phyloP scores from a whole-genome alignment of 2,888 invertebrate genomes.

The Megalurothrips usitatus region DNA sequence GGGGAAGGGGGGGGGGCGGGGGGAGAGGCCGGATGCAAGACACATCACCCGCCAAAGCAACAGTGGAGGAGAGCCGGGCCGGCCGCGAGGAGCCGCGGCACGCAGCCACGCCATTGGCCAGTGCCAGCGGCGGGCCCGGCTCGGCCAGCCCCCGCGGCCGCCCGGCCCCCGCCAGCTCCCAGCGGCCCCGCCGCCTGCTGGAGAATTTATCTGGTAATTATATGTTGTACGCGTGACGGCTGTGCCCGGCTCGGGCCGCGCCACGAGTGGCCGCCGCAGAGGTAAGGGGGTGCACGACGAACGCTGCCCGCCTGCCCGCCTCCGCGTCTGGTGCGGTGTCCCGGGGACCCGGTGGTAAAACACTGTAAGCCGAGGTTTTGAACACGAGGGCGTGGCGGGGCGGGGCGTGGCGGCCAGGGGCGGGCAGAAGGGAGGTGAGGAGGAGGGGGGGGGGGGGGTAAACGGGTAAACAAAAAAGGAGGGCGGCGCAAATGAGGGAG shows the following conservation, averaged over 20 bases:
- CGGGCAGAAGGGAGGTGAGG: too few species aligned
- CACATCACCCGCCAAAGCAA: too few species aligned
- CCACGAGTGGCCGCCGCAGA: too few species aligned
- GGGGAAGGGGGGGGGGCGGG: neutral
- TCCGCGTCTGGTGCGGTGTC: too few species aligned
- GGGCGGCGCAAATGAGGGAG: too few species aligned
- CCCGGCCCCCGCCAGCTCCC: neutral
- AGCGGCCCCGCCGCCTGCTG: neutral
- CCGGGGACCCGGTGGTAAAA: too few species aligned
- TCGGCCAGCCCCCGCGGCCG: neutral
- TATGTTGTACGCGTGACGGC: neutral
- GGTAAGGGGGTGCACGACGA: neutral
- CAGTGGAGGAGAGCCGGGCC: neutral
- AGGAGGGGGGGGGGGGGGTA: too few species aligned
- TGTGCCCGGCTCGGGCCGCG: neutral
- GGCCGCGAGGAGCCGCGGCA: neutral
- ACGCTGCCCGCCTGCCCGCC: too few species aligned
- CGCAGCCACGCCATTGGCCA: neutral
- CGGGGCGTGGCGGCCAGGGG: too few species aligned
- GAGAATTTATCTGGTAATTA: slow-evolving; percentile 25
- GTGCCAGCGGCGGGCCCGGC: neutral
- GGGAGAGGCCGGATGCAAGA: neutral
- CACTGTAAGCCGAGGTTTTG: too few species aligned
- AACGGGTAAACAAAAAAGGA: too few species aligned
- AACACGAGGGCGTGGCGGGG: too few species aligned